Percentiles rank a stretch among this genome's conserved stretches.
Evolutionary conservation across 2,113 vertebrate genomes (phyloP).

Genomic region (Brienomyrus brachyistius): DNA sequence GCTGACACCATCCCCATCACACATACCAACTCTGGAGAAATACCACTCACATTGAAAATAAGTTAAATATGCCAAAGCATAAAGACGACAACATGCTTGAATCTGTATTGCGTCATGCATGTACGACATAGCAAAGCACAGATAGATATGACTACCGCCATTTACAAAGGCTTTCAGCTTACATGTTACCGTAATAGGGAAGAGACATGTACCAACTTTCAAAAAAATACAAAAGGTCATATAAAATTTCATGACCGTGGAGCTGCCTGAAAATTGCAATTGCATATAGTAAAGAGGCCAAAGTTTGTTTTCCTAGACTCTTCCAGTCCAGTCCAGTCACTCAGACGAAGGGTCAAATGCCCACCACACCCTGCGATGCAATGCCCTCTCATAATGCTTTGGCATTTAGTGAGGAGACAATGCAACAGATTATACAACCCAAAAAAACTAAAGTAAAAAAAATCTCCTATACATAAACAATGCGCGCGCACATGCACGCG

Average conservation of each 20-base stretch:
- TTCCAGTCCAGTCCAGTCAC: background rate
- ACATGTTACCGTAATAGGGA: background rate
- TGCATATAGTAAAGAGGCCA: slow-evolving; percentile 21
- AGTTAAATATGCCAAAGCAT: background rate
- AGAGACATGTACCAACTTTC: slow-evolving; percentile 5
- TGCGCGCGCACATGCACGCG: accelerated
- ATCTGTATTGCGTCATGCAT: background rate
- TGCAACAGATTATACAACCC: background rate
- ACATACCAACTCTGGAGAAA: background rate
- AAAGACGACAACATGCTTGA: background rate
- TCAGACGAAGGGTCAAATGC: background rate
- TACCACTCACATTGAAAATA: background rate
- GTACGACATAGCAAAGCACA: background rate
- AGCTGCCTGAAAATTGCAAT: background rate
- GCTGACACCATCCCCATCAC: background rate
- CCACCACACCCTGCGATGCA: background rate
- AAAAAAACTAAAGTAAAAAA: background rate
- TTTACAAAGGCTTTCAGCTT: background rate
- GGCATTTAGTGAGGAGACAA: background rate
- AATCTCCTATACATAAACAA: background rate
- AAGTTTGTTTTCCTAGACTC: background rate
- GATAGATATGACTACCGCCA: background rate
- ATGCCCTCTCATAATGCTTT: background rate
- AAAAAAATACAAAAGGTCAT: background rate
- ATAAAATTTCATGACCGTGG: background rate